Evolutionary conservation across 2,888 invertebrate species (phyloP), one percentile per base, ranked within the genome.

Genomic region (Clitarchus hookeri): DNA sequence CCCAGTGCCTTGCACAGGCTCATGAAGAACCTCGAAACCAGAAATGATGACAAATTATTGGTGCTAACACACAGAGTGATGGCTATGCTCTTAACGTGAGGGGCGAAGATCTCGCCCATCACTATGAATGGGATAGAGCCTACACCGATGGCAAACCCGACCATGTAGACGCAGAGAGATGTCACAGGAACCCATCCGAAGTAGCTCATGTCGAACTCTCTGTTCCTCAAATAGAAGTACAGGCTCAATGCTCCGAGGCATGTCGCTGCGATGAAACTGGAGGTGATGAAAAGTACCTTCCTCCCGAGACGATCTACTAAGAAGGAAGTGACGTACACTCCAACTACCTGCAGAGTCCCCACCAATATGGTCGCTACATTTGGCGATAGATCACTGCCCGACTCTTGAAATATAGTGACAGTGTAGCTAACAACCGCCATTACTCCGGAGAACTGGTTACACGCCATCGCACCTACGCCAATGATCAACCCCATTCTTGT

Each of bases 401-500:
- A 89, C 26, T 89, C 89, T 85, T 90, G 84, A 84, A 91, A 90
- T 84, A 92, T 91, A 12, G 88, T 88, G 6, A 90, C 90, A 6
- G 91, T 88, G 88, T 90, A 90, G 23, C 90, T 90, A 86, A 92
- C 90, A 89, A 93, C 91, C 0, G 91, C 91, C 25, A 91, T 90
- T 87, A 92, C 91, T 25, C 93, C 93, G 83, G 91, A 91, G 4
- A 92, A 88, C 87, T 93, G 93, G 88, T 93, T 93, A 36, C 91
- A 91, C 44, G 89, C 87, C 85, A 91, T 89, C 19, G 92, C 89
- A 36, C 90, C 91, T 26, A 92, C 84, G 0, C 90, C 89, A 27
- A 92, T 91, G 16, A 91, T 88, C 77, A 92, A 83, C 53, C 90
- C 92, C 87, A 89, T 90, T 27, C 90, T 89, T 8, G 91, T 91